Base-by-base conservation (phyloP, 1,140 invertebrate species). In the Solenopsis fugax region DNA sequence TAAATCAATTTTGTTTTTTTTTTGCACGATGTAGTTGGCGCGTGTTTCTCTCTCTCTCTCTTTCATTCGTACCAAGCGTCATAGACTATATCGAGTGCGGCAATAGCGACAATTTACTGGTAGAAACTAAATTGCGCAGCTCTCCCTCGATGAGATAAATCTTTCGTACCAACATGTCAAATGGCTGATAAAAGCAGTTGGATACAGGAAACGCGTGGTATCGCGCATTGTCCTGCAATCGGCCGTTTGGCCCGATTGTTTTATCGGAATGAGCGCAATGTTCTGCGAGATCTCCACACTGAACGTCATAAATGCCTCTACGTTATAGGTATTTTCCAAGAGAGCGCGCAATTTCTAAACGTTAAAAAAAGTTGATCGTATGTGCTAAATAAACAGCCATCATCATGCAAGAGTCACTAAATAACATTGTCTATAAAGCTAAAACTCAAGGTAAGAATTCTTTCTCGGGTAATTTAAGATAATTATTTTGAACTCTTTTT, bases 151-250 rank as follows among this genome's bases (percentile, higher is more conserved):
- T 58, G 56, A 90, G 89, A 91, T 91, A 91, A 91, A 91, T 90
- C 89, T 76, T 64, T 50, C n/a, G 58, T 65, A 52, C 67, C 65
- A 82, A 90, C 85, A 86, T 88, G 89, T 85, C 89, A 76, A 88
- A 77, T 81, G 54, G 54, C 89, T 88, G 87, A 90, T 91, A 91
- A 91, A 91, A 91, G 90, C 90, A 84, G 87, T 80, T 82, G 45
- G 48, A 58, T 34, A 69, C 50, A 75, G 72, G 62, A 86, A 90
- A 72, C 69, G 21, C 87, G 52, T 41, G 78, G 54, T 64, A 60
- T 58, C 50, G 37, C 82, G 89, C 73, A 88, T 90, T 90, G 90
- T 91, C 65, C 81, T 73, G 77, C 73, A 77, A 91, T 88, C 64
- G 77, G 29, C 81, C 87, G 78, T 90, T 91, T 91, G 86, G 72